Evolutionary conservation across 2,888 invertebrate species (phyloP).

Genomic region (Pemphredon lugubris): DNA sequence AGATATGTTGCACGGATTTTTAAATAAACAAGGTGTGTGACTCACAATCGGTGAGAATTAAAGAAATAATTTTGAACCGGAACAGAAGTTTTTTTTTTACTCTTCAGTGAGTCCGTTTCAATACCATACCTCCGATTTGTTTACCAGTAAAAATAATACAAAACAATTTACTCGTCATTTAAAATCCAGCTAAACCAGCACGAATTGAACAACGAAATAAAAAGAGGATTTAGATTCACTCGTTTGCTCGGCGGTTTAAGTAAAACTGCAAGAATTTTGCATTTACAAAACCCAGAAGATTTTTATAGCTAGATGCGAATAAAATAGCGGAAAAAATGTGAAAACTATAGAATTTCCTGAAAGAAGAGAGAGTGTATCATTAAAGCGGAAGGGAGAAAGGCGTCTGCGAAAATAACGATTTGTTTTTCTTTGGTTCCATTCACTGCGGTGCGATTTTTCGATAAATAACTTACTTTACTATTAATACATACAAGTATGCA

Average conservation of each 20-base stretch:
- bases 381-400: background rate
- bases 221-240: background rate
- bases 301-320: background rate
- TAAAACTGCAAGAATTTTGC: constrained; percentile 1
- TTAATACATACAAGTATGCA: background rate
- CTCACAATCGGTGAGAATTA: no score
- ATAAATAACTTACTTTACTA: constrained; percentile 3
- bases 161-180: no score
- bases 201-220: constrained; percentile 28
- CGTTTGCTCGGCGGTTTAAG: constrained; percentile 4
- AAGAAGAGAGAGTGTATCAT: no score
- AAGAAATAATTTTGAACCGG: no score
- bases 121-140: no score
- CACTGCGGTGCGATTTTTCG: constrained; percentile 1
- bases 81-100: no score
- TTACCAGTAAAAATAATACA: no score
- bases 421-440: background rate
- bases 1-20: no score
- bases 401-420: background rate
- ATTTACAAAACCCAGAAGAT: background rate
- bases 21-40: no score
- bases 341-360: no score
- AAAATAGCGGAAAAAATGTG: background rate
- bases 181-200: background rate
- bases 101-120: no score